A percentile compares a stretch with the other conserved stretches of the same genome.
These are phyloP conservation scores for Rhaphigaster nebulosa DNA, from an alignment of 2,888 invertebrate species.

Conservation along the genomic window DNA sequence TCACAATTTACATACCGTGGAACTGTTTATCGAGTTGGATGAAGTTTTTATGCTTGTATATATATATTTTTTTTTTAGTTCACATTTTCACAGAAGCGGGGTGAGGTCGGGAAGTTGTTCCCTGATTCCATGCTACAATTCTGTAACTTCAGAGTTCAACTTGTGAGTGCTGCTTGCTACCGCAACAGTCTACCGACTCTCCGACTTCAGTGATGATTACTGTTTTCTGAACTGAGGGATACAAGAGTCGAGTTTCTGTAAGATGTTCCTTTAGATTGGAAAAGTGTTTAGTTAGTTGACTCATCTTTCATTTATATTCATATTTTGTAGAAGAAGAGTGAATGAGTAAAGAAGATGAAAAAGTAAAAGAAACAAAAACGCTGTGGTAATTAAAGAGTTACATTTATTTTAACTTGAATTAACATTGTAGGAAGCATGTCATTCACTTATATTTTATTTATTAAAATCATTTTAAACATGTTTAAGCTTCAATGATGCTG, in stretches of 20 bases:
- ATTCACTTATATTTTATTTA: too few species aligned
- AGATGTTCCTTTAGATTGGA: not conserved
- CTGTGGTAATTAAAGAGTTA: too few species aligned
- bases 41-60: not conserved
- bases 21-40: not conserved
- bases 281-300: not conserved
- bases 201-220: not conserved
- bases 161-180: not conserved
- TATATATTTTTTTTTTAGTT: not conserved
- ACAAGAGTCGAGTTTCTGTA: not conserved
- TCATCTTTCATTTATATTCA: not conserved
- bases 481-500: too few species aligned
- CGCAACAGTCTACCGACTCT: too few species aligned
- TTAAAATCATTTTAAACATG: too few species aligned
- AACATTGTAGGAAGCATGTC: too few species aligned
- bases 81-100: not conserved
- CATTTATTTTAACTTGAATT: too few species aligned
- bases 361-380: too few species aligned
- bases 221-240: not conserved
- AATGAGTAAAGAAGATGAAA: not conserved
- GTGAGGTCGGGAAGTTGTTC: not conserved
- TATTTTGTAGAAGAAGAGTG: not conserved
- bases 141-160: not conserved
- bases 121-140: conserved; percentile 24
- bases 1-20: not conserved